Base-by-base conservation (phyloP, 2,888 invertebrate genomes). In the Andrena hattorfiana region DNA sequence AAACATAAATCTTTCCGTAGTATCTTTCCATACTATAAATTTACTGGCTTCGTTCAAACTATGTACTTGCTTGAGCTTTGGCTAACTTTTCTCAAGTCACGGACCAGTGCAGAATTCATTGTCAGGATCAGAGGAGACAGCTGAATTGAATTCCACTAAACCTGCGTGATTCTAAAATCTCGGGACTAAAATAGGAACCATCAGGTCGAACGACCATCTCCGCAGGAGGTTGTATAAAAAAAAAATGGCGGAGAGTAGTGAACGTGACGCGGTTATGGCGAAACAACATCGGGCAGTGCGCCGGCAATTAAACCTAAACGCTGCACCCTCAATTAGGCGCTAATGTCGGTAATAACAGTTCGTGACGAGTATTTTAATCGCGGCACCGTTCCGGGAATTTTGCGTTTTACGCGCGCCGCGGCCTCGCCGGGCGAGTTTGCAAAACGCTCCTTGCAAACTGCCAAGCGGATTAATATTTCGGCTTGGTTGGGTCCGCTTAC, bases 271-370 rank as follows among this genome's bases (percentile, higher is more conserved):
- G 42, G 35, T 49, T 62, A 51, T 66, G 81, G 76, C 74, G 73
- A 48, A 76, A 81, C 56, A 10, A 23, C 78, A 68, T 62, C 72
- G 76, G 62, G 48, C 10, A 8, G 56, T 67, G 48, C 63, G 54
- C 32, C 51, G 72, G 84, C 79, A 75, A 85, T 84, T 86, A 85
- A 68, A 59, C 59, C 63, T 62, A 83, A 80, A 84, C 79, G 83
- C 72, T 60, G 70, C 69, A 71, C 32, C 83, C 62, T 77, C 81
- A 84, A 86, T 86, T 86, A 84, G 77, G 59, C 81, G 78, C 66
- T 81, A 86, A 86, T 85, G 81, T 67, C 63, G 66, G 79, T 73
- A 77, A 86, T 81, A 85, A 84, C 76, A 67, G 81, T 84, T 81
- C 81, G 77, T 74, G 75, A 81, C 59, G 72, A 79, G 59, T 69